Base-by-base conservation (phyloP, 2,113 vertebrate genomes). In the Falcunculus frontatus region DNA sequence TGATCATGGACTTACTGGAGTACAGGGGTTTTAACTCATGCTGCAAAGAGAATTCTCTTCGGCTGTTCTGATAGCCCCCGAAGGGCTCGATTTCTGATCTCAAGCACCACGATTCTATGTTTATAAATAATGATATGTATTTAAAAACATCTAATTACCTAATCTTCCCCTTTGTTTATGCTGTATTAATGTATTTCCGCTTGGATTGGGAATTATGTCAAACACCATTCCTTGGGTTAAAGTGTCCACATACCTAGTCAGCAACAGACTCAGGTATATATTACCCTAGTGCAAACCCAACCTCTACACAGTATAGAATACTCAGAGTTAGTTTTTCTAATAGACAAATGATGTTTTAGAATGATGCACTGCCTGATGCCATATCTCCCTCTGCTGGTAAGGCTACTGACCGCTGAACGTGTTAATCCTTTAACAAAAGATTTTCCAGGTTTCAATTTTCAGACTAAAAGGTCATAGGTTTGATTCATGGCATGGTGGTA, bases 361-460 rank as follows among this genome's bases (percentile, higher is more conserved):
- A 7, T 26, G n/a, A 53, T 27, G 7, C 29, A 69, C 49, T 83
- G 26, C 13, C 52, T 91, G 53, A 76, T 93, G 65, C 12, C 18
- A 0, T 65, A 72, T 50, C 87, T 89, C 87, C 87, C 91, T 92
- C 95, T 97, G 37, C 89, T 93, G 87, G 84, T 63, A 87, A 89
- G 77, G 69, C 89, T 64, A 84, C 41, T 5, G 2, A 25, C 19
- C 87, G 25, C 30, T n/a, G 22, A 64, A 59, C 0, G 0, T 12
- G 6, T 22, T 85, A 81, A 46, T 35, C 10, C 14, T 70, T 52
- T 5, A 60, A 39, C 4, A 55, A 74, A 90, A 83, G 25, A 56
- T 70, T 63, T 78, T 87, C 37, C 55, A 37, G 16, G 19, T 56
- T 62, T 87, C 65, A 78, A 75, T 56, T 89, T 84, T 72, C 50